Percentiles rank a stretch among this genome's conserved stretches.
Conservation (phyloP, 2,797 vertebrate species). For the Siniperca obscura region DNA sequence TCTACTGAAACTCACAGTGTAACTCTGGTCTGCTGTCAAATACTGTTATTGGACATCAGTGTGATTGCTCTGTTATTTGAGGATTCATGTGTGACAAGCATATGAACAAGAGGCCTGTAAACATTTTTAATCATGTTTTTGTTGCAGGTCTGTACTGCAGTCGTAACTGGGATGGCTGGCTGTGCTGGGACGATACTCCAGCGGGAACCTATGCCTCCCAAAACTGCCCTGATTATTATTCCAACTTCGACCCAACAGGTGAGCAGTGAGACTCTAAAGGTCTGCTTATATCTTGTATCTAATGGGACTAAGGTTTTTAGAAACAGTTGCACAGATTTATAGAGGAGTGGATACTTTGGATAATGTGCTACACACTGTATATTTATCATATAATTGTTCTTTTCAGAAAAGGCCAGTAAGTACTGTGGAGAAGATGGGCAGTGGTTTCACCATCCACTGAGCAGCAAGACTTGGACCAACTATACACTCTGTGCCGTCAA, state of each 20-base stretch:
- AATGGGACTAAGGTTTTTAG: neutral
- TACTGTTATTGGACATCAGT: neutral
- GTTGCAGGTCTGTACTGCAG: slow-evolving; percentile 88
- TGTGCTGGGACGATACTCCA: slow-evolving; percentile 95
- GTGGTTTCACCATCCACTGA: slow-evolving; percentile 92
- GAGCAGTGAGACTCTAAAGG: slow-evolving; percentile 27
- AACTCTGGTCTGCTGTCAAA: neutral
- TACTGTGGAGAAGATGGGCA: slow-evolving; percentile 90
- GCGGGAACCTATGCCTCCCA: slow-evolving; percentile 85
- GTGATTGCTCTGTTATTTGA: neutral
- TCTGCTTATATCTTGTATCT: slow-evolving; percentile 9
- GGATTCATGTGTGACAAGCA: neutral
- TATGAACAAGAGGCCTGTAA: neutral
- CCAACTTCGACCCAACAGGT: slow-evolving; percentile 91
- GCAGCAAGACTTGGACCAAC: slow-evolving; percentile 92
- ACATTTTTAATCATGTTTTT: neutral
- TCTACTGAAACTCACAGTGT: neutral
- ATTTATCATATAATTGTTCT: slow-evolving; percentile 10
- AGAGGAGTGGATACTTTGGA: neutral
- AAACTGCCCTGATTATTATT: slow-evolving; percentile 91
- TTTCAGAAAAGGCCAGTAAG: slow-evolving; percentile 90
- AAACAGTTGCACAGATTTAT: neutral
- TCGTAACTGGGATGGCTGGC: slow-evolving; percentile 94
- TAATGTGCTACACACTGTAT: neutral
- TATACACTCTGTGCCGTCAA: slow-evolving; percentile 90